These are phyloP conservation scores for Perognathus longimembris DNA, from an alignment of 2,113 vertebrate species.

Conservation along the genomic window DNA sequence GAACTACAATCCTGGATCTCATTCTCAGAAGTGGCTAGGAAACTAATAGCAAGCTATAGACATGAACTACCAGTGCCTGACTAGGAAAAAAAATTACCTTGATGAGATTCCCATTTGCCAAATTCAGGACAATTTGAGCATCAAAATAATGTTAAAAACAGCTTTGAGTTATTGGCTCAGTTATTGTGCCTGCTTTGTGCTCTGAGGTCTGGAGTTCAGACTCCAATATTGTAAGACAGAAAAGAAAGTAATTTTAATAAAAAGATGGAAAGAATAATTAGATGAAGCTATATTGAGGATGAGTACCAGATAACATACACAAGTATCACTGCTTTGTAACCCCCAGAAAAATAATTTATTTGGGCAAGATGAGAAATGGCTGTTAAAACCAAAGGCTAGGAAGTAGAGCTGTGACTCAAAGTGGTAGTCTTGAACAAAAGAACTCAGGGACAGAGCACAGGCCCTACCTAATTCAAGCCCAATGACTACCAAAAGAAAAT, in stretches of 20 bases:
- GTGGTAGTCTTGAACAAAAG: no score
- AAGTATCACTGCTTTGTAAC: not conserved
- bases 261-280: not conserved
- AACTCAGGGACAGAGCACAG: no score
- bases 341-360: not conserved
- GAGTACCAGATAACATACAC: not conserved
- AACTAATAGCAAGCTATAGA: no score
- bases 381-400: not conserved
- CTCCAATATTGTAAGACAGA: no score
- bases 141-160: not conserved
- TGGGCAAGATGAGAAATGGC: not conserved
- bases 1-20: no score
- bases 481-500: no score
- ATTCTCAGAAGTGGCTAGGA: no score
- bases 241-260: not conserved
- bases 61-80: no score
- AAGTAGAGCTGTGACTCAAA: not conserved
- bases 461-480: no score
- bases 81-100: not conserved
- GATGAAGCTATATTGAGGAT: not conserved
- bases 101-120: not conserved
- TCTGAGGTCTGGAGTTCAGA: no score
- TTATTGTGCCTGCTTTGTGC: no score
- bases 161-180: no score
- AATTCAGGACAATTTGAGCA: slow-evolving; percentile 5